Base-by-base conservation (phyloP, 1,140 invertebrate species). In the Ceratosolen solmsi region DNA sequence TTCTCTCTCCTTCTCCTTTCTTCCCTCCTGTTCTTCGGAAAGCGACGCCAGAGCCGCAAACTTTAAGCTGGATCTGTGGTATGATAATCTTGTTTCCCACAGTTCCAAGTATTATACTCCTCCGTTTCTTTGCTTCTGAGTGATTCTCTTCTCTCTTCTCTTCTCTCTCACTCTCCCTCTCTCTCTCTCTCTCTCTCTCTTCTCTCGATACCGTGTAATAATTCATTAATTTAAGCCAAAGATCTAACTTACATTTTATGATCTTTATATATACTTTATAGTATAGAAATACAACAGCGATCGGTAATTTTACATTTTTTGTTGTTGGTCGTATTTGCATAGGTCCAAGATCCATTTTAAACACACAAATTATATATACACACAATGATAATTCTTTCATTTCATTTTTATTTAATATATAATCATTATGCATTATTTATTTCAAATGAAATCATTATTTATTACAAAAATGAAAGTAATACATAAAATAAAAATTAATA, bases 51-150 rank as follows among this genome's bases (percentile, higher is more conserved):
- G 33, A 5, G 25, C 72, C 60, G 49, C 72, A 27, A 81, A 75
- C 72, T 81, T 75, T 81, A 81, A 81, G 72, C 60, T 63, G 79
- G 72, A 81, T 81, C 72, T 33, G 79, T n/a, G n/a, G n/a, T 75
- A 81, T 81, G 79, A 81, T 81, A 81, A 81, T 81, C 79, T 81
- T 81, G 79, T 81, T 81, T 75, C 56, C 58, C 49, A n/a, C 54
- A 81, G 60, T 81, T 75, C 56, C 46, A 54, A 73, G 54, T n/a
- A 49, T 58, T 38, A 1, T 46, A 49, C 17, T 36, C 17, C 3
- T 54, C 30, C 27, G 0, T 54, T 51, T 72, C 70, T 73, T 72
- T 46, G 38, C 30, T 65, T 22, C 17, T 22, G 2, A 15, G 3
- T 4, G 9, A 54, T 22, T 20, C 58, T 11, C 25, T 27, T 49